Conservation (phyloP, 2,888 invertebrate genomes). For the Ophion ellenae region DNA sequence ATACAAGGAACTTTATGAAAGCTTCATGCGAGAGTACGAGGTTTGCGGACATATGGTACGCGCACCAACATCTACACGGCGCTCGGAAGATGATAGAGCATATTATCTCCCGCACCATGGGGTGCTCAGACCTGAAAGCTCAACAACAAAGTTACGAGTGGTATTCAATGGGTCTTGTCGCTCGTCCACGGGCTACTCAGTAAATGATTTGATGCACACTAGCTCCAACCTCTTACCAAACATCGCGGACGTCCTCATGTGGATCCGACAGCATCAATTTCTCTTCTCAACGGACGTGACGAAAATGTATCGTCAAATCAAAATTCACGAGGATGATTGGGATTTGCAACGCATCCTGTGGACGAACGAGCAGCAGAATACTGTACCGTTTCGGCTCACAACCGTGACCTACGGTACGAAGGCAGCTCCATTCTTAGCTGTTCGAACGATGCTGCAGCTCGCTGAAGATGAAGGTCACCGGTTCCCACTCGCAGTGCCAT, state of each 20-base stretch:
- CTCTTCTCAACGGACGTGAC: neutral
- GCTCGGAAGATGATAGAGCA: constrained; percentile 62
- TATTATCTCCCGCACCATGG: too few species aligned
- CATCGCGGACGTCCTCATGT: neutral
- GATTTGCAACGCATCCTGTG: neutral
- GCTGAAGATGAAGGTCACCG: neutral
- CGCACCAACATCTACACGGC: neutral
- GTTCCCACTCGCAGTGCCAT: neutral
- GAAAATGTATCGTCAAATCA: neutral
- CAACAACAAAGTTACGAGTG: neutral
- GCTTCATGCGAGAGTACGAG: constrained; percentile 31
- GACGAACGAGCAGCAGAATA: neutral
- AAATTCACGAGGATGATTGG: neutral
- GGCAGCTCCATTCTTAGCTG: neutral
- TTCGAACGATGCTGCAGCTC: neutral
- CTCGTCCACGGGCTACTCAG: neutral
- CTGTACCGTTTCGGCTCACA: neutral
- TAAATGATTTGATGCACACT: neutral
- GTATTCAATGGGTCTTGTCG: neutral
- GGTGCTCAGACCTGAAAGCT: too few species aligned
- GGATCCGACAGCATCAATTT: neutral
- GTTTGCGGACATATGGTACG: constrained; percentile 13
- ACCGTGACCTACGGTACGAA: neutral
- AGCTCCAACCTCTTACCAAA: neutral
- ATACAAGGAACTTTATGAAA: neutral